phyloP scores from a whole-genome alignment of 2,797 vertebrate genomes.

The Molossus alvarezi region DNA sequence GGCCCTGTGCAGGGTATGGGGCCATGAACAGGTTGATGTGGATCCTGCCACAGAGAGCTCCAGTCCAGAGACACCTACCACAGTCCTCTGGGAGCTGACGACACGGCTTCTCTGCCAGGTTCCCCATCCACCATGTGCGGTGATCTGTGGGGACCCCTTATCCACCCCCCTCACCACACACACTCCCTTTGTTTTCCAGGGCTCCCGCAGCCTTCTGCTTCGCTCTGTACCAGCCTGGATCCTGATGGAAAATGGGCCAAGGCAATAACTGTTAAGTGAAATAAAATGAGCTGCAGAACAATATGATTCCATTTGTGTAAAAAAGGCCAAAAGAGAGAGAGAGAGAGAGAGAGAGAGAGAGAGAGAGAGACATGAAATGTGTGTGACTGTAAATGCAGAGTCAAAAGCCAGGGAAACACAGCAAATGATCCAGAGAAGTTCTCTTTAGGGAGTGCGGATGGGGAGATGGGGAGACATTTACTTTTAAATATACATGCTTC shows the following conservation, averaged over 20 bases:
- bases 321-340: background rate
- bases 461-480: background rate
- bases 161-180: no score
- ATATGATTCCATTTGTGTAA: background rate
- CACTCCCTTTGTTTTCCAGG: background rate
- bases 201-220: background rate
- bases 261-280: constrained; percentile 27
- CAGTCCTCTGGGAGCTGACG: background rate
- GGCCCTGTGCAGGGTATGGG: background rate
- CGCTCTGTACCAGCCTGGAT: background rate
- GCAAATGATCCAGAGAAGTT: background rate
- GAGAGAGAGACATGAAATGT: background rate
- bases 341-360: background rate
- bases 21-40: background rate
- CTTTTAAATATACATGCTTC: background rate
- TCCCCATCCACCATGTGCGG: background rate
- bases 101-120: background rate
- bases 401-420: constrained; percentile 3
- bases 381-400: background rate
- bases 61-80: background rate
- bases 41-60: background rate
- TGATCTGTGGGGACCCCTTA: background rate
- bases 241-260: constrained; percentile 54
- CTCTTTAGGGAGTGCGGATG: background rate
- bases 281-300: constrained; percentile 32